Evolutionary conservation across 2,797 vertebrate genomes (phyloP).

Genomic region (Gadopsis marmoratus): DNA sequence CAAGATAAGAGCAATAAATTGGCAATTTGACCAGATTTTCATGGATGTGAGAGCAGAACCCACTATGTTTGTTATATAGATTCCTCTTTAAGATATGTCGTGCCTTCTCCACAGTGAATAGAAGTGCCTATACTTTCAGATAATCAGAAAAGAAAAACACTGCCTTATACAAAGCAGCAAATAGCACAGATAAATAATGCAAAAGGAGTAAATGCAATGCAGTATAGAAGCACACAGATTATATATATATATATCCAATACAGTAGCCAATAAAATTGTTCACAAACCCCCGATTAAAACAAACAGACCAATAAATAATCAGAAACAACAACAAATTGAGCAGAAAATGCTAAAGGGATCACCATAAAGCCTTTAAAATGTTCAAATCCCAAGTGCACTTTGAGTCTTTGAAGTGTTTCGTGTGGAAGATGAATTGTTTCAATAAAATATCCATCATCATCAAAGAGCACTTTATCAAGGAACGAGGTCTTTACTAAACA

Average conservation of each 20-base stretch:
- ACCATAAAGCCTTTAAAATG: slow-evolving; percentile 23
- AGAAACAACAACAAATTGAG: slow-evolving; percentile 25
- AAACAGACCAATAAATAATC: background rate
- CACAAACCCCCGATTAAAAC: background rate
- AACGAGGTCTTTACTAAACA: slow-evolving; percentile 28
- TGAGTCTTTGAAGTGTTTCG: slow-evolving; percentile 28
- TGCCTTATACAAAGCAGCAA: background rate
- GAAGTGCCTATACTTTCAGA: slow-evolving; percentile 18
- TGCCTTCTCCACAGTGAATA: slow-evolving; percentile 27
- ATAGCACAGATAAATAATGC: background rate
- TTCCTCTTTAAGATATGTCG: slow-evolving; percentile 26
- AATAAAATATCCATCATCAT: slow-evolving; percentile 62
- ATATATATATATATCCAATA: slow-evolving; percentile 3
- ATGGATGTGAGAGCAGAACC: slow-evolving; percentile 35
- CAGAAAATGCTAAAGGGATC: background rate
- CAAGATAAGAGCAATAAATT: slow-evolving; percentile 64
- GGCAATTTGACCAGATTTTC: slow-evolving; percentile 54
- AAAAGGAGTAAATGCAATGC: slow-evolving; percentile 6
- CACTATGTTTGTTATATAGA: slow-evolving; percentile 36
- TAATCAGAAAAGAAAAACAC: slow-evolving; percentile 13
- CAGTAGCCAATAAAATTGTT: background rate
- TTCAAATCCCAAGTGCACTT: slow-evolving; percentile 28
- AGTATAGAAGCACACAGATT: background rate
- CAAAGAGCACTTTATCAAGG: slow-evolving; percentile 53
- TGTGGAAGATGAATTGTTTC: slow-evolving; percentile 55